Conservation (phyloP, 23 tunicate genomes). For the Ascidia mentula region DNA sequence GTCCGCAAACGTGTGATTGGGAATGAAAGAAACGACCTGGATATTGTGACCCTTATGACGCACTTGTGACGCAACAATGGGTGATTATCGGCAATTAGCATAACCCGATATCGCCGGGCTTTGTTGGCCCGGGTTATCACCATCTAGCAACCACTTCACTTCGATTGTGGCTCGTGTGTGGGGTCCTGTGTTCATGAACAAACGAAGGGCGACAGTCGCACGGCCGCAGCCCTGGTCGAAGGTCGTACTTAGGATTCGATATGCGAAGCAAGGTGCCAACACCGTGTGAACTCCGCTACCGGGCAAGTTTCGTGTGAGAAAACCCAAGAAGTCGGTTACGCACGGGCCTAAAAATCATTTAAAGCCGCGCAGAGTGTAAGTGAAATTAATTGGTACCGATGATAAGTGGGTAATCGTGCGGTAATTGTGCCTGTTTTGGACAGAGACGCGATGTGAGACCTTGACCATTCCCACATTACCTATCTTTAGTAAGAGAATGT, state of each 20-base stretch:
- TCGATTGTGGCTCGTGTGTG: background rate
- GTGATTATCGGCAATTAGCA: conserved; percentile 2
- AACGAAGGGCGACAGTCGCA: background rate
- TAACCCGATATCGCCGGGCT: background rate
- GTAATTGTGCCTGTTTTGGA: background rate
- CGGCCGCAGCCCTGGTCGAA: background rate
- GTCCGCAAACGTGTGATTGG: no score
- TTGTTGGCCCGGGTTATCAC: background rate
- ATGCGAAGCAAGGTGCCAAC: conserved; percentile 3
- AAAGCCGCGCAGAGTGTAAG: background rate
- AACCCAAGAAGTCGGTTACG: background rate
- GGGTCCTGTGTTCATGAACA: background rate
- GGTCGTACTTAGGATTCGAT: background rate
- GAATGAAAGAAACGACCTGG: background rate
- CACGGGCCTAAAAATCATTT: background rate
- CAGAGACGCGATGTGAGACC: no score
- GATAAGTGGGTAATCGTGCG: background rate
- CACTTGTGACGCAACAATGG: background rate
- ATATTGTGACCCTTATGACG: conserved; percentile 1
- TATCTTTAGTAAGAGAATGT: background rate
- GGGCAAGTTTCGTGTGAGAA: conserved; percentile 5
- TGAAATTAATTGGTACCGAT: background rate
- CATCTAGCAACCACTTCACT: background rate
- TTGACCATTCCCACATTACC: background rate
- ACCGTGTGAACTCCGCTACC: background rate